Evolutionary conservation across 1,140 invertebrate genomes (phyloP).

Genomic region (Danaus melanippus): DNA sequence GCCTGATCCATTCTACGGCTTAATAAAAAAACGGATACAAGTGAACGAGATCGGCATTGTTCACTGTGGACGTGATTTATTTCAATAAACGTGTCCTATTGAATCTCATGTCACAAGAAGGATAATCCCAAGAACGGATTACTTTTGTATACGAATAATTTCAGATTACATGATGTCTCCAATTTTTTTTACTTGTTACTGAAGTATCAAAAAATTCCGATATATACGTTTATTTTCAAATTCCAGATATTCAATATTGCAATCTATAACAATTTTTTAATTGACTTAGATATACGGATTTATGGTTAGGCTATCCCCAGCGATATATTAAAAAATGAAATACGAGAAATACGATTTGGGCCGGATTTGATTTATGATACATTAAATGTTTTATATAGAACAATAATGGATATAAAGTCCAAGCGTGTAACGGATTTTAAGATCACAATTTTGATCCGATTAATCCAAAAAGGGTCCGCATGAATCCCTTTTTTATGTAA

Average conservation of each 20-base stretch:
- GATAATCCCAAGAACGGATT: constrained; percentile 16
- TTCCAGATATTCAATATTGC: no score
- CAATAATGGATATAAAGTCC: constrained; percentile 12
- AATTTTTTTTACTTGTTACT: no score
- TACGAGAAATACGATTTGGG: constrained; percentile 11
- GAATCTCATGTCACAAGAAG: constrained; percentile 14
- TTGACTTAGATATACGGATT: no score
- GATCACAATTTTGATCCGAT: constrained; percentile 28
- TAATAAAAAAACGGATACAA: constrained; percentile 52
- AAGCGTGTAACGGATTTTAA: constrained; percentile 26
- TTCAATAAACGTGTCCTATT: constrained; percentile 38
- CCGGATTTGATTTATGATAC: constrained; percentile 16
- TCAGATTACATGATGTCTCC: neutral
- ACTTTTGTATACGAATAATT: constrained; percentile 17
- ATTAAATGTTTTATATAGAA: constrained; percentile 12
- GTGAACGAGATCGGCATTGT: constrained; percentile 30
- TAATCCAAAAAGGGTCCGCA: constrained; percentile 27
- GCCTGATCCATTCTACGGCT: constrained; percentile 40
- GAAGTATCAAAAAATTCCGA: no score
- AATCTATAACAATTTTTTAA: no score
- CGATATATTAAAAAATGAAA: neutral
- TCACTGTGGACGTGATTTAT: constrained; percentile 42
- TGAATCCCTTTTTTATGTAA: constrained; percentile 30
- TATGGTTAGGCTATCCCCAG: no score
- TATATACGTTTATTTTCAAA: neutral